Evolutionary conservation across 2,797 vertebrate species (phyloP).

Genomic region (Hoplostethus atlanticus): DNA sequence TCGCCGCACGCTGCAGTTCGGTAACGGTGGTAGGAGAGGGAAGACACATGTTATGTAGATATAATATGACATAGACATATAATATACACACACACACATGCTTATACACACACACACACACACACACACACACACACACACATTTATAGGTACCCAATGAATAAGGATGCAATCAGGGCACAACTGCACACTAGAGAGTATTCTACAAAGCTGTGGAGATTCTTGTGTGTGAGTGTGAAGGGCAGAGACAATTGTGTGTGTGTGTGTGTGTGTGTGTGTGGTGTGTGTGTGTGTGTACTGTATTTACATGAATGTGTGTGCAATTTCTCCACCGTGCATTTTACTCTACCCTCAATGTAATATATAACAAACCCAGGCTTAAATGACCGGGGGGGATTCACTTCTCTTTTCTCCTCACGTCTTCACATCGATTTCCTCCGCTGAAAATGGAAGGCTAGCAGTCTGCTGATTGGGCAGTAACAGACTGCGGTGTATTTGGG

Average conservation of each 20-base stretch:
- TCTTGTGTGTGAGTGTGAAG: too few species aligned
- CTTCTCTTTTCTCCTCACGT: conserved; percentile 9
- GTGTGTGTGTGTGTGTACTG: neutral
- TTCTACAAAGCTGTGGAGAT: neutral
- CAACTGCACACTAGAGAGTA: neutral
- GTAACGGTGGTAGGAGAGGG: neutral
- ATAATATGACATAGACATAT: neutral
- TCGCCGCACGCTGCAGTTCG: conserved; percentile 86
- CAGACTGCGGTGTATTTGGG: conserved; percentile 46
- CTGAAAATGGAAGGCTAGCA: conserved; percentile 37
- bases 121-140: too few species aligned
- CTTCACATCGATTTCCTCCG: conserved; percentile 45
- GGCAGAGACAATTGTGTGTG: neutral
- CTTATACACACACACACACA: too few species aligned
- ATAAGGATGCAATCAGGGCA: neutral
- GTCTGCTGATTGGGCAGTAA: conserved; percentile 32
- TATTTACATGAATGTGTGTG: neutral
- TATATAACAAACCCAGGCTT: conserved; percentile 28
- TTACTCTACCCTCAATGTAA: conserved; percentile 7
- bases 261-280: neutral
- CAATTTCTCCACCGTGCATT: neutral
- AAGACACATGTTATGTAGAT: neutral
- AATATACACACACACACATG: neutral
- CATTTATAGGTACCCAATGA: too few species aligned
- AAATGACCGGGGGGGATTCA: conserved; percentile 29